Evolutionary conservation across 2,888 invertebrate genomes (phyloP).

Genomic region (Frankliniella intonsa): DNA sequence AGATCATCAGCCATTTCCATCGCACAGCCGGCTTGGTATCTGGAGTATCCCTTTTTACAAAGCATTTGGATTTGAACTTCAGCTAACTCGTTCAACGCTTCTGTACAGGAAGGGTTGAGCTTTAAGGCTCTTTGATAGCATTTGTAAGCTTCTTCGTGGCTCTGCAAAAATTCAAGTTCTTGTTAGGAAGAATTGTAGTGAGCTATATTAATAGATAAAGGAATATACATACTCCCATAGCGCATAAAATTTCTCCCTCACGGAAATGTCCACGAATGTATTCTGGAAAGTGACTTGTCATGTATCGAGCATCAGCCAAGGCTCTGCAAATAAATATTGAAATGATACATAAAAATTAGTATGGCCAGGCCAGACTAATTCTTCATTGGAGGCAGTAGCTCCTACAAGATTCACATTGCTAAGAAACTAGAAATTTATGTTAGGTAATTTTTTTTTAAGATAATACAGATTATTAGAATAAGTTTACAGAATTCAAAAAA

Average conservation of each 20-base stretch:
- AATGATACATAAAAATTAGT: not conserved
- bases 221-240: not conserved
- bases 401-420: no score
- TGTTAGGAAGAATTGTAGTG: not conserved
- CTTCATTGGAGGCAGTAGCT: no score
- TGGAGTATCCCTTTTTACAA: not conserved
- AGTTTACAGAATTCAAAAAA: no score
- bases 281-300: conserved; percentile 5
- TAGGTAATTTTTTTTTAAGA: no score
- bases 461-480: no score
- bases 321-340: not conserved
- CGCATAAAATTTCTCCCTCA: conserved; percentile 1
- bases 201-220: no score
- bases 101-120: not conserved
- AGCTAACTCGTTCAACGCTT: not conserved
- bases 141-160: not conserved
- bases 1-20: not conserved
- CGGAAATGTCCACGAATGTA: not conserved
- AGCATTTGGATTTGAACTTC: conserved; percentile 14
- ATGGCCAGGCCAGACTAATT: no score
- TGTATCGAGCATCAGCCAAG: conserved; percentile 3
- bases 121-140: not conserved
- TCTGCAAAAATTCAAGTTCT: not conserved
- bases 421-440: no score
- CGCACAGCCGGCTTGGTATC: not conserved